phyloP scores from a whole-genome alignment of 2,113 vertebrate species.

The Hemiscyllium ocellatum region DNA sequence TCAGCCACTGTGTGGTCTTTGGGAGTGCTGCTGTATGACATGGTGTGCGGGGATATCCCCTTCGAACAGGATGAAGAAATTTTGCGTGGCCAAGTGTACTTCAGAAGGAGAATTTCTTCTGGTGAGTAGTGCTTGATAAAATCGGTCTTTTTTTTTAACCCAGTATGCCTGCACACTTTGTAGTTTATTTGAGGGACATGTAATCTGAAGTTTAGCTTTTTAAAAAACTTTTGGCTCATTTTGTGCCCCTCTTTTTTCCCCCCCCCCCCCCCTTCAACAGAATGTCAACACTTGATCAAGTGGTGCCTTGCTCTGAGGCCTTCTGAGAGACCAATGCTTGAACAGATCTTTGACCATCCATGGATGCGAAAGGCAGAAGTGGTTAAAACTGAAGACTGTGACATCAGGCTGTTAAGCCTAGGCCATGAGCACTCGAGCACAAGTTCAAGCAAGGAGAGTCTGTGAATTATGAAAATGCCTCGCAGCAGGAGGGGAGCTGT shows the following conservation, averaged over 20 bases:
- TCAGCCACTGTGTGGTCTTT: slow-evolving; percentile 95
- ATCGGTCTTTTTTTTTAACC: no score
- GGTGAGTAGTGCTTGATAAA: slow-evolving; percentile 57
- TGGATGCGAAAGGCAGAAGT: slow-evolving; percentile 80
- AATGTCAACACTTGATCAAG: slow-evolving; percentile 92
- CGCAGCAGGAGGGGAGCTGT: slow-evolving; percentile 52
- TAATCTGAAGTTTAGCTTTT: not conserved
- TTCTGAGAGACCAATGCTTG: slow-evolving; percentile 86
- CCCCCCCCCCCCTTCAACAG: slow-evolving; percentile 49
- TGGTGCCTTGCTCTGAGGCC: slow-evolving; percentile 93
- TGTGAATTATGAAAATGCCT: slow-evolving; percentile 61
- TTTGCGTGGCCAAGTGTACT: slow-evolving; percentile 75
- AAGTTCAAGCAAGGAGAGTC: slow-evolving; percentile 93
- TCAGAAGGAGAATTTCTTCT: slow-evolving; percentile 81
- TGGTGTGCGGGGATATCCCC: slow-evolving; percentile 97
- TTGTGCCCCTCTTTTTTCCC: not conserved
- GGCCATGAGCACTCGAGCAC: slow-evolving; percentile 83
- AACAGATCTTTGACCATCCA: slow-evolving; percentile 88
- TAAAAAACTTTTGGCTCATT: not conserved
- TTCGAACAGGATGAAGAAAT: slow-evolving; percentile 97
- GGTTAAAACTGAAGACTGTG: slow-evolving; percentile 67
- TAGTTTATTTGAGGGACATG: not conserved
- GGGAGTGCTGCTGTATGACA: slow-evolving; percentile 90
- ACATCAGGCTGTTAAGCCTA: slow-evolving; percentile 79
- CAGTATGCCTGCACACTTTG: no score